These are phyloP conservation scores for Drosophila yooni DNA, from an alignment of 2,888 invertebrate genomes.

Conservation along the genomic window DNA sequence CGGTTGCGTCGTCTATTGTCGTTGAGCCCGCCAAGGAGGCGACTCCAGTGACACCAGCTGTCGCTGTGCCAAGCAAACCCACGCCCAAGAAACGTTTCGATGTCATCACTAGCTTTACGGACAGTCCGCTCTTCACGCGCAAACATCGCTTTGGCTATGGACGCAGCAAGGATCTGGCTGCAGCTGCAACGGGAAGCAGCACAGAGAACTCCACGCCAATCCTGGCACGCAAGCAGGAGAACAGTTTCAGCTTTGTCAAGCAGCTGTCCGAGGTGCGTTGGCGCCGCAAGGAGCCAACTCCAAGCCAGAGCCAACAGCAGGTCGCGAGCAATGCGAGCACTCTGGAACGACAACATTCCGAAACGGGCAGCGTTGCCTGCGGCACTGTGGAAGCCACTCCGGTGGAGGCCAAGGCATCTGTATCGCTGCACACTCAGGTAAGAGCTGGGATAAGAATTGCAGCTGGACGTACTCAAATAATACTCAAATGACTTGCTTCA, in stretches of 20 bases:
- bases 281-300: slow-evolving; percentile 82
- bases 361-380: slow-evolving; percentile 50
- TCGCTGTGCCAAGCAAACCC: slow-evolving; percentile 41
- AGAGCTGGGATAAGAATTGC: slow-evolving; percentile 1
- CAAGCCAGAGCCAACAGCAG: slow-evolving; percentile 51
- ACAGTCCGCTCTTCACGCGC: slow-evolving; percentile 85
- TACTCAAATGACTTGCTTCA: not conserved
- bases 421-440: slow-evolving; percentile 85
- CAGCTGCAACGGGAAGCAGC: slow-evolving; percentile 53
- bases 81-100: slow-evolving; percentile 83
- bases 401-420: slow-evolving; percentile 84
- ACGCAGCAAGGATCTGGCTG: slow-evolving; percentile 72
- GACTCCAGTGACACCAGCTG: slow-evolving; percentile 11
- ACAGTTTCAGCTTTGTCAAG: slow-evolving; percentile 84
- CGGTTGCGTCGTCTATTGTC: slow-evolving; percentile 19
- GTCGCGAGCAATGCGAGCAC: slow-evolving; percentile 51
- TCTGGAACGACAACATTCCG: slow-evolving; percentile 60
- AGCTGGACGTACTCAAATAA: not conserved
- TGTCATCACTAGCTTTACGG: slow-evolving; percentile 85
- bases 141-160: slow-evolving; percentile 85
- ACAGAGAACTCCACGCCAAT: slow-evolving; percentile 82
- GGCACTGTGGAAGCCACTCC: slow-evolving; percentile 83
- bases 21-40: slow-evolving; percentile 54
- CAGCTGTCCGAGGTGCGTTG: slow-evolving; percentile 84
- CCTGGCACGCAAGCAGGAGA: slow-evolving; percentile 82